These are phyloP conservation scores for Oreochromis niloticus DNA, from an alignment of 2,113 vertebrate species.

Conservation along the genomic window DNA sequence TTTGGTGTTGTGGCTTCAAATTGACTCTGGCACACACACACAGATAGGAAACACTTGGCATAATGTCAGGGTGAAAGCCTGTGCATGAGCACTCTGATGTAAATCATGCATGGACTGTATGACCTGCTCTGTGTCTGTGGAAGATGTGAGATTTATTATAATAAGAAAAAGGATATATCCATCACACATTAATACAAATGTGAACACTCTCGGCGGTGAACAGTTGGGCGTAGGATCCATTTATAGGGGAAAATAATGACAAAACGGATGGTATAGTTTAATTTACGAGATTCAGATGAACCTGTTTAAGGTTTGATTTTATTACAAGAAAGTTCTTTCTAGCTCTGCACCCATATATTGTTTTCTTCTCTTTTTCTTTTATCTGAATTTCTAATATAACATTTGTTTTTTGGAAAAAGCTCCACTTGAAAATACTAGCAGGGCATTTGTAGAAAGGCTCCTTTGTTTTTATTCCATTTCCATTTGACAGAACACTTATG, in stretches of 20 bases:
- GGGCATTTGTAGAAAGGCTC: background rate
- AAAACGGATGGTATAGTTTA: background rate
- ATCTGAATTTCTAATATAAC: background rate
- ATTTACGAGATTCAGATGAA: background rate
- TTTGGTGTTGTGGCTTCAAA: background rate
- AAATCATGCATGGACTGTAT: background rate
- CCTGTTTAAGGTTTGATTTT: background rate
- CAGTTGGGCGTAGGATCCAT: background rate
- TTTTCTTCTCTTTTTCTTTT: background rate
- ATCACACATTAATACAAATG: background rate
- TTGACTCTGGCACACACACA: background rate
- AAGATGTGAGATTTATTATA: background rate
- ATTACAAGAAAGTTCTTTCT: background rate
- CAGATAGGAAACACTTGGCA: background rate
- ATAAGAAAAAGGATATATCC: background rate
- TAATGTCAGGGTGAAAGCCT: background rate
- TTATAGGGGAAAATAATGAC: background rate
- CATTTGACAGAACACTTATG: background rate
- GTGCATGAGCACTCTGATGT: background rate
- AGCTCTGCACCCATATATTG: background rate
- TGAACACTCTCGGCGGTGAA: background rate
- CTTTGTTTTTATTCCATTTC: background rate
- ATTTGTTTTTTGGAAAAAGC: background rate
- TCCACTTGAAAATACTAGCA: background rate
- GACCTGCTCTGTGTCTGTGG: background rate